phyloP scores from a whole-genome alignment of 2,888 invertebrate species.

The Mesoligia furuncula region DNA sequence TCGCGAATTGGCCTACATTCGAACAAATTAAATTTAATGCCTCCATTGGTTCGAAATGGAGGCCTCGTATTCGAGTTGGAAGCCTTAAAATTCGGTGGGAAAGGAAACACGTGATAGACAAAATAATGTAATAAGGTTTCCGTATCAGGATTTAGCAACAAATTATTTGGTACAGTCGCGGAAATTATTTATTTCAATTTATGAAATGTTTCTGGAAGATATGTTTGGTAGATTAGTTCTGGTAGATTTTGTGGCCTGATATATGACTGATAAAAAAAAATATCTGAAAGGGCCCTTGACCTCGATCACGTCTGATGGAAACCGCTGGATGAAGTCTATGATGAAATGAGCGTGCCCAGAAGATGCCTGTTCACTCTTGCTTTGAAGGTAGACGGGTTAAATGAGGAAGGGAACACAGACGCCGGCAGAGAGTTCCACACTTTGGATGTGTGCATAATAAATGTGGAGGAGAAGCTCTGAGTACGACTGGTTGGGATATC shows the following conservation, averaged over 20 bases:
- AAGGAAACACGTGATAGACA: conserved; percentile 40
- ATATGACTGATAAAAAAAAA: no score
- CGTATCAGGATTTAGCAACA: conserved; percentile 22
- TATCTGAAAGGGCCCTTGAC: no score
- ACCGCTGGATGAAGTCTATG: no score
- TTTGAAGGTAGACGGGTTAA: no score
- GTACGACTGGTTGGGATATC: no score
- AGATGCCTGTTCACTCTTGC: no score
- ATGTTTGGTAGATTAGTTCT: background rate
- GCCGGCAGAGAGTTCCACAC: no score
- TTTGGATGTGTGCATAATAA: no score
- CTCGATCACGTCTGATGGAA: no score
- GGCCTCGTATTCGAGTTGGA: conserved; percentile 3
- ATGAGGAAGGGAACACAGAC: no score
- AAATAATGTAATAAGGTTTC: conserved; percentile 40
- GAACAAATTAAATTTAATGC: conserved; percentile 43
- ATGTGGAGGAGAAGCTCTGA: no score
- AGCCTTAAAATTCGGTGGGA: conserved; percentile 40
- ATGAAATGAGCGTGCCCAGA: no score
- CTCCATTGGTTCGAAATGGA: conserved; percentile 28
- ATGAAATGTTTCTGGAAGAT: background rate
- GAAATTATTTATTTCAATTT: conserved; percentile 32
- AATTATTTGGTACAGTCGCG: conserved; percentile 21
- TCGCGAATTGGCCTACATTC: conserved; percentile 37
- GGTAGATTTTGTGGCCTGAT: conserved; percentile 3